phyloP scores from a whole-genome alignment of 1,140 invertebrate species.

The Maniola jurtina region DNA sequence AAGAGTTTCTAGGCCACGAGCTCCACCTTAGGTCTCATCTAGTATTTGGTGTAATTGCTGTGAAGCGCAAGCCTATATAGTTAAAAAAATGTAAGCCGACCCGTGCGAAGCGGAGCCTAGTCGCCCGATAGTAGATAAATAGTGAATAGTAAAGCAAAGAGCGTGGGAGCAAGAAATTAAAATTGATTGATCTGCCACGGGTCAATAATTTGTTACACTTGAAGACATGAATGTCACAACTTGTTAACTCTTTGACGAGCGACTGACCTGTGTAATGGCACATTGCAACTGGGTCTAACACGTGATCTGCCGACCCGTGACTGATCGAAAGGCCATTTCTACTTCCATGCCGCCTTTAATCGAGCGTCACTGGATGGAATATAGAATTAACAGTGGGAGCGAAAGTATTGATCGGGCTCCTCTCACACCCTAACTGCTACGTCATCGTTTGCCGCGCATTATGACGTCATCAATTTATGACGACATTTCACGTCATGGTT shows the following conservation, averaged over 20 bases:
- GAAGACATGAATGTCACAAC: constrained; percentile 57
- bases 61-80: too few relatives aligned
- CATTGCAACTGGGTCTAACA: constrained; percentile 44
- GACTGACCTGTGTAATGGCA: constrained; percentile 53
- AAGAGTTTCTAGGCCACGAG: too few relatives aligned
- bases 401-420: constrained; percentile 49
- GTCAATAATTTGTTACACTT: constrained; percentile 35
- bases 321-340: constrained; percentile 59
- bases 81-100: too few relatives aligned
- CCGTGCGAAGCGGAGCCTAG: too few relatives aligned
- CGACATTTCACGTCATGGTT: constrained; percentile 50
- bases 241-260: constrained; percentile 53
- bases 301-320: constrained; percentile 66
- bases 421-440: constrained; percentile 42
- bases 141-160: constrained; percentile 1
- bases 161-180: constrained; percentile 22
- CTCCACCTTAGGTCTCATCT: too few relatives aligned
- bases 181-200: constrained; percentile 27
- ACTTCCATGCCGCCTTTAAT: constrained; percentile 50
- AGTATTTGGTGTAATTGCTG: too few relatives aligned
- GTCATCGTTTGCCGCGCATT: constrained; percentile 51
- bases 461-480: constrained; percentile 59
- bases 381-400: constrained; percentile 49
- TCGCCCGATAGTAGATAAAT: background rate
- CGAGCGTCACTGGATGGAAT: constrained; percentile 59